These are phyloP conservation scores for Trematocara nigrifrons DNA, from an alignment of 2,113 vertebrate species.

Conservation along the genomic window DNA sequence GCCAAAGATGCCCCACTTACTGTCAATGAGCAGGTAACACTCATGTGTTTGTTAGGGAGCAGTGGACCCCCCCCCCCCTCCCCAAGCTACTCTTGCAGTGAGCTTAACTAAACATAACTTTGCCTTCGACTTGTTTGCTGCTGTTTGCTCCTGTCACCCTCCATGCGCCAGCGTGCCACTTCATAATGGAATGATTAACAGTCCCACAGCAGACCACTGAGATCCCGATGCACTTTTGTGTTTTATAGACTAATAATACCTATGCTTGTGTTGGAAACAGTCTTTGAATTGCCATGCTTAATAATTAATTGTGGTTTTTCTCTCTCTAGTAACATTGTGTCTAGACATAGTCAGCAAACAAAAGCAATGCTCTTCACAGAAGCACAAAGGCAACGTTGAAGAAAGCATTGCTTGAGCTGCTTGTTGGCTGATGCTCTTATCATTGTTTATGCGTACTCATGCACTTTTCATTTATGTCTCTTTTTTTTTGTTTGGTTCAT, in stretches of 20 bases:
- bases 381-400: neutral
- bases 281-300: slow-evolving; percentile 24
- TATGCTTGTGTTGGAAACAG: neutral
- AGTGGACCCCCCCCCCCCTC: neutral
- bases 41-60: neutral
- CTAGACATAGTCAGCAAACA: slow-evolving; percentile 33
- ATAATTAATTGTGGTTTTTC: slow-evolving; percentile 14
- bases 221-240: neutral
- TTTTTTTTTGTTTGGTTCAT: slow-evolving; percentile 35
- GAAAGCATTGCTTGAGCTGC: slow-evolving; percentile 53
- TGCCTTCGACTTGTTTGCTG: neutral
- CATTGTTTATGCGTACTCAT: slow-evolving; percentile 42
- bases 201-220: neutral
- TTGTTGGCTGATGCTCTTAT: slow-evolving; percentile 45
- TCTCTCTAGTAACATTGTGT: slow-evolving; percentile 18
- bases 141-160: neutral
- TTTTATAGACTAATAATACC: slow-evolving; percentile 10
- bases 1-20: slow-evolving; percentile 81
- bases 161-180: neutral
- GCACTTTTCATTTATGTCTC: slow-evolving; percentile 12
- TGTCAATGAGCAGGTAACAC: slow-evolving; percentile 90
- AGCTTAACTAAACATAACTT: neutral
- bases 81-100: neutral
- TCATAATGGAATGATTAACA: slow-evolving; percentile 1
- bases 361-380: slow-evolving; percentile 43